Evolutionary conservation across 2,113 vertebrate species (phyloP), one percentile per base, ranked within the genome.

Genomic region (Sebastes fasciatus): DNA sequence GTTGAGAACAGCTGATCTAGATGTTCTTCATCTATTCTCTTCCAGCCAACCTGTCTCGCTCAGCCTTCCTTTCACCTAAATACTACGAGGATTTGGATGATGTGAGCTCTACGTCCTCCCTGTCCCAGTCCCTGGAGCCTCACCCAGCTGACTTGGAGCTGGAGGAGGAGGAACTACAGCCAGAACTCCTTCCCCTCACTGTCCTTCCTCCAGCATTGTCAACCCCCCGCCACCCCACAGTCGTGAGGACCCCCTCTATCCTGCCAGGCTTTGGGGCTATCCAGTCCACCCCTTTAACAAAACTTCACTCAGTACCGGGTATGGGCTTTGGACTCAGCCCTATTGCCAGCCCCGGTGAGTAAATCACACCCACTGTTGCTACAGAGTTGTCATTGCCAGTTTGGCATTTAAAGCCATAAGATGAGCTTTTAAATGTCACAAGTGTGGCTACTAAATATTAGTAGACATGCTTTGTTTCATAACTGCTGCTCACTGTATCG

Each of bases 41-140:
- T 92, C 21, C 80, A 99, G 99, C 97, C 63, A 98, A 92, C 89
- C 93, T 99, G 77, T 97, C 96, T 12, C 96, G 97, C 26, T 99
- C 99, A 3, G 97, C 98, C 67, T 99, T 99, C 94, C 93, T 99
- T 61, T 97, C 97, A 1, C 97, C 97, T 0, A 97, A 96, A 86
- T 98, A 97, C 17, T 97, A 94, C 0, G 98, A 99, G 91, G 98
- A 99, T 85, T 78, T 98, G 94, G 99, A 99, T 55, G 98, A 98
- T 23, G 95, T 92, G n/a, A 99, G 97, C 91, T 99, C 97, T 2
- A 95, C 96, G 0, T 99, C 98, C 0, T 99, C 98, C 0, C 77
- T 97, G 26, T 97, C 96, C 3, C 97, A 97, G 85, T 94, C 95
- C 0, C 79, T 96, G 88, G 98, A 98, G 77, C 94, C 92, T 1